These are phyloP conservation scores for Phrixothrix hirtus DNA, from an alignment of 2,888 invertebrate genomes.

Conservation along the genomic window DNA sequence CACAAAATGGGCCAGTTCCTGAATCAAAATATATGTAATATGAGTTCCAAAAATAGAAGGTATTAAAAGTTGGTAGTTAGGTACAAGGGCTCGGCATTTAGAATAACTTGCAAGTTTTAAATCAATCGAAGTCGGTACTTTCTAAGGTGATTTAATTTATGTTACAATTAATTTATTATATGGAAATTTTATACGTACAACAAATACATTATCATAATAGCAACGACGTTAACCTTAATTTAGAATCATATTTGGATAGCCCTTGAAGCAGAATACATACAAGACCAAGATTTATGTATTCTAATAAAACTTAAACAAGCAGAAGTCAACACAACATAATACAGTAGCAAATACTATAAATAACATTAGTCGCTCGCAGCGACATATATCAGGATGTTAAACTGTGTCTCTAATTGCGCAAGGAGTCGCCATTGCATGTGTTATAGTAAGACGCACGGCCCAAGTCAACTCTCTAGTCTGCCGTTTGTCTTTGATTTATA, in stretches of 20 bases:
- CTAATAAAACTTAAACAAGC: slow-evolving; percentile 44
- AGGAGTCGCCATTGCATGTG: slow-evolving; percentile 41
- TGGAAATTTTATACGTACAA: too few species aligned
- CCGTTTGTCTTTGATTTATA: slow-evolving; percentile 48
- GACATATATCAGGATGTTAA: slow-evolving; percentile 47
- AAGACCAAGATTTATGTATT: slow-evolving; percentile 31
- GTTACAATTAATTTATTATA: too few species aligned
- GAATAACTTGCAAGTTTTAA: too few species aligned
- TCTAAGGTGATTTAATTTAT: too few species aligned
- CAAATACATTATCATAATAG: too few species aligned
- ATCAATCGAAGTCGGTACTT: too few species aligned
- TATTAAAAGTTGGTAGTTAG: too few species aligned
- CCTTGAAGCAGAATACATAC: slow-evolving; percentile 12
- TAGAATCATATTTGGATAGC: slow-evolving; percentile 16
- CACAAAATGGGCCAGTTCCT: too few species aligned
- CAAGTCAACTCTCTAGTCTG: slow-evolving; percentile 45
- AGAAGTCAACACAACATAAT: slow-evolving; percentile 37
- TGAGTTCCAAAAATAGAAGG: too few species aligned
- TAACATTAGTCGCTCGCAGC: slow-evolving; percentile 41
- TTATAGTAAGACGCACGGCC: slow-evolving; percentile 41
- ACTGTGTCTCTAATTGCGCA: slow-evolving; percentile 46
- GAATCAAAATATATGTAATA: too few species aligned
- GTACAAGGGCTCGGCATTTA: too few species aligned
- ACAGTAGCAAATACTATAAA: slow-evolving; percentile 45
- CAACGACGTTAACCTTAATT: slow-evolving; percentile 9